phyloP scores from a whole-genome alignment of 1,140 invertebrate genomes.

The Mya arenaria region DNA sequence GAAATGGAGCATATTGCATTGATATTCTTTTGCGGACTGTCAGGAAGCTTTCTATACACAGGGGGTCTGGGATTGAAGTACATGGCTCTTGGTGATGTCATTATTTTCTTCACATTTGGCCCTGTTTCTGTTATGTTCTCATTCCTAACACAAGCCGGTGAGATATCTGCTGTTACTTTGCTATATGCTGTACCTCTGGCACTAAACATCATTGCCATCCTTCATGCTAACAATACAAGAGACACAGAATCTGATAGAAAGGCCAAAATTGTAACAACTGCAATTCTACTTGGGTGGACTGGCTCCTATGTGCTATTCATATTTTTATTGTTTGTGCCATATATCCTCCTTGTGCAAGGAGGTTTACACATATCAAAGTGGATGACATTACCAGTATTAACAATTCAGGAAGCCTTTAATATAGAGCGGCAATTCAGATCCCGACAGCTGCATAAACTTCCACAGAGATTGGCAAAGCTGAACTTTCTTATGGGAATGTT shows the following conservation, averaged over 20 bases:
- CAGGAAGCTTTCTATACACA: conserved; percentile 89
- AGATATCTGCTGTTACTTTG: conserved; percentile 85
- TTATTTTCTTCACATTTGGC: conserved; percentile 96
- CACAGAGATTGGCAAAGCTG: conserved; percentile 92
- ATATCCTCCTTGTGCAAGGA: conserved; percentile 93
- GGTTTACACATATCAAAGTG: conserved; percentile 90
- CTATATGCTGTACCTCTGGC: conserved; percentile 96
- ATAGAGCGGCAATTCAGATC: conserved; percentile 94
- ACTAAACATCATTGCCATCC: conserved; percentile 96
- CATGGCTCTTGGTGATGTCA: conserved; percentile 93
- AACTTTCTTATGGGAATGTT: conserved; percentile 95
- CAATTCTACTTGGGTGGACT: conserved; percentile 95
- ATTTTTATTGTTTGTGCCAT: conserved; percentile 94
- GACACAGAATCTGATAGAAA: conserved; percentile 92
- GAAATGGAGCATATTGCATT: conserved; percentile 96
- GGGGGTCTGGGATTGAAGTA: conserved; percentile 96
- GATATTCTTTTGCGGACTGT: conserved; percentile 96
- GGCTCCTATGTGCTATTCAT: conserved; percentile 95
- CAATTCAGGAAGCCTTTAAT: conserved; percentile 92
- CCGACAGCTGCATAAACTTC: conserved; percentile 90
- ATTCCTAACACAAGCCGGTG: conserved; percentile 94
- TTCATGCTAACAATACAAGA: conserved; percentile 96
- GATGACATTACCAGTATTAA: conserved; percentile 94
- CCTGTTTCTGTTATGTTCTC: conserved; percentile 97
- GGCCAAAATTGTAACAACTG: conserved; percentile 95